Evolutionary conservation across 2,797 vertebrate species (phyloP).

Genomic region (Melanogrammus aeglefinus): DNA sequence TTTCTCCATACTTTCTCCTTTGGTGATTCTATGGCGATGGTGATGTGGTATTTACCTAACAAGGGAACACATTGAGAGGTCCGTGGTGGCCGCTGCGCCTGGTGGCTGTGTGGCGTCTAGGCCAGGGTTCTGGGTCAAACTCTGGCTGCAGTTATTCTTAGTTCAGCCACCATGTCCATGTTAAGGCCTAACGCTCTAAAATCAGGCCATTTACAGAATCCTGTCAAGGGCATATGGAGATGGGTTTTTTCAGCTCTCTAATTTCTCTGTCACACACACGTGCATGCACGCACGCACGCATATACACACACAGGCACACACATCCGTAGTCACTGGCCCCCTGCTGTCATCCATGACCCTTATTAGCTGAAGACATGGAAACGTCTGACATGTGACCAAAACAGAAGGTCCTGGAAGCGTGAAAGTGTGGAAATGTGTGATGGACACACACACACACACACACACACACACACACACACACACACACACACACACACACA

Average conservation of each 20-base stretch:
- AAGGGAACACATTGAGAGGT: conserved; percentile 66
- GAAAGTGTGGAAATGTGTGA: conserved; percentile 51
- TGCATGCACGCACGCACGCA: neutral
- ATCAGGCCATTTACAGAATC: conserved; percentile 60
- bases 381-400: conserved; percentile 67
- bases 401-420: conserved; percentile 41
- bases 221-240: conserved; percentile 61
- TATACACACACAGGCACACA: neutral
- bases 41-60: conserved; percentile 66
- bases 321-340: neutral
- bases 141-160: conserved; percentile 65
- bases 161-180: conserved; percentile 67
- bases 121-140: conserved; percentile 58
- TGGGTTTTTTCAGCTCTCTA: conserved; percentile 49
- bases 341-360: conserved; percentile 43
- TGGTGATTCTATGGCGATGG: neutral
- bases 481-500: neutral
- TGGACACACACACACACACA: conserved; percentile 30
- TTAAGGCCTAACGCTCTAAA: conserved; percentile 65
- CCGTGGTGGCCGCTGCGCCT: conserved; percentile 53
- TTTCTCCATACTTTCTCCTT: neutral
- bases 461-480: neutral
- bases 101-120: neutral
- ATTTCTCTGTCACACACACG: conserved; percentile 13
- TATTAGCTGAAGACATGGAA: conserved; percentile 52